phyloP scores from a whole-genome alignment of 2,113 vertebrate genomes.

The Centropristis striata region DNA sequence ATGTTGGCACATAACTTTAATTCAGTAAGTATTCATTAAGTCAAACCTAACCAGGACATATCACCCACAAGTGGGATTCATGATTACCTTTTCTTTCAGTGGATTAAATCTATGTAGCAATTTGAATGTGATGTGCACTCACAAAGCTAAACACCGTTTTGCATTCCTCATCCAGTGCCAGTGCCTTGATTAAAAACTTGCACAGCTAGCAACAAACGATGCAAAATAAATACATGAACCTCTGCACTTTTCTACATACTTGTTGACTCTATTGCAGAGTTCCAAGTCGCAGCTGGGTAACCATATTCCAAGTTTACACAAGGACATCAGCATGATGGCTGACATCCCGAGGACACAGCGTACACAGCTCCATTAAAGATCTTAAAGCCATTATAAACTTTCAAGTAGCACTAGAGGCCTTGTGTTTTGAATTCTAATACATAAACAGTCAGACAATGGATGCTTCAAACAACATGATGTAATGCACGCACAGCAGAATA shows the following conservation, averaged over 20 bases:
- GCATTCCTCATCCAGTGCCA: constrained; percentile 2
- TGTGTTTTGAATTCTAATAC: constrained; percentile 19
- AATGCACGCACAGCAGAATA: constrained; percentile 12
- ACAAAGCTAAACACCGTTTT: constrained; percentile 4
- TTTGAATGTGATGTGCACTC: not conserved
- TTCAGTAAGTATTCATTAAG: constrained; percentile 19
- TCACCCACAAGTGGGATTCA: not conserved
- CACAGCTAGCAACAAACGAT: not conserved
- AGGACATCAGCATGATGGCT: not conserved
- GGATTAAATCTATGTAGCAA: not conserved
- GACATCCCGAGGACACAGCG: not conserved
- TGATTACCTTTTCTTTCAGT: constrained; percentile 1
- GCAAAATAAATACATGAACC: constrained; percentile 15
- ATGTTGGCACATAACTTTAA: not conserved
- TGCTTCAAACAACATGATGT: constrained; percentile 1
- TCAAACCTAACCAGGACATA: not conserved
- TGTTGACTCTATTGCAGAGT: not conserved
- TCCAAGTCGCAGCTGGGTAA: not conserved
- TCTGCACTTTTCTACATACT: not conserved
- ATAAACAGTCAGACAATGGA: constrained; percentile 10
- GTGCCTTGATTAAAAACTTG: not conserved
- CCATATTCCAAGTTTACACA: not conserved
- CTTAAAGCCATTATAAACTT: constrained; percentile 26
- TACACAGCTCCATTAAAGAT: constrained; percentile 5
- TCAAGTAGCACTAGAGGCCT: not conserved